Evolutionary conservation across 2,888 invertebrate genomes (phyloP), one percentile per base, ranked within the genome.

Genomic region (Drosophila rellima): DNA sequence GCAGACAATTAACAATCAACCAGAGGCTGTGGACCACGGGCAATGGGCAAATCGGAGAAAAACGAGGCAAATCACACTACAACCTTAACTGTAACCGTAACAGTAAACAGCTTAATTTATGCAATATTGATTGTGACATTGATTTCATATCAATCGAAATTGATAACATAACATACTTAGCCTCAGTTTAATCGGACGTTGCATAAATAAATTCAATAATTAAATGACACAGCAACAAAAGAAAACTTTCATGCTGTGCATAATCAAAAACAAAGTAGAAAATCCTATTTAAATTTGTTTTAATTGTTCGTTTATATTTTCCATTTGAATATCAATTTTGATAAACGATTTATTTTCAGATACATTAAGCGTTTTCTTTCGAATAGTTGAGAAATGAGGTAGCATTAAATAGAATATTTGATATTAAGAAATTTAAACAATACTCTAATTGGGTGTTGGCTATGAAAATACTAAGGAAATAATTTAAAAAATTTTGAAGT

Each of bases 41-140:
- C 50, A n/a, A 40, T 51, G 66, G 66, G 47, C 15, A 11, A 35
- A 35, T 31, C 35, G n/a, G n/a, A 2, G n/a, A 18, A 42, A 33
- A 52, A 60, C 45, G 52, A 15, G 35, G 15, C 70, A 51, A 13
- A 31, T 1, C 17, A 18, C 47, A 52, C 17, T 23, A 26, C 63
- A 72, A 10, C 13, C 44, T 18, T 71, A 72, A 72, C 76, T 17
- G 64, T 54, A 18, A 71, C 26, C 7, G 7, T 39, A 37, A 37
- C 39, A 3, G 37, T 39, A 37, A 37, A 59, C 37, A 60, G 69
- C 47, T 31, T 59, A 26, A 40, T 77, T 77, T 80, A 80, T 75
- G 76, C 71, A 75, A 75, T 64, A 13, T 10, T 18, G 88, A 78
- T 88, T 88, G 84, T 83, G 89, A 81, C 82, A 87, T 72, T 88